Evolutionary conservation across 2,113 vertebrate genomes (phyloP).

Genomic region (Marmota monax): DNA sequence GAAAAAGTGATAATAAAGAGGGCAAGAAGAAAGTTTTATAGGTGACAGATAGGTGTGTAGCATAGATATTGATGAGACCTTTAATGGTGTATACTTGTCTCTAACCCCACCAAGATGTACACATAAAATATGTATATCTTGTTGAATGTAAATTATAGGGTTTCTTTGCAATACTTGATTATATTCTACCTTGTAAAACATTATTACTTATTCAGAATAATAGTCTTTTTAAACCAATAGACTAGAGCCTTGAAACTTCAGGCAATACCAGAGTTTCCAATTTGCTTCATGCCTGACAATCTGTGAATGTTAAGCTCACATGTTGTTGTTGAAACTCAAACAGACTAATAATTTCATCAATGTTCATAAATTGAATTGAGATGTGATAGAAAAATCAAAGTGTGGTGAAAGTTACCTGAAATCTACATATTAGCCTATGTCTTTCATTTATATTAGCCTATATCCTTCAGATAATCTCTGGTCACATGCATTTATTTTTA

Average conservation of each 20-base stretch:
- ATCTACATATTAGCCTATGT: neutral
- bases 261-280: neutral
- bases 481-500: conserved; percentile 11
- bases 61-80: neutral
- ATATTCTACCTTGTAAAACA: conserved; percentile 7
- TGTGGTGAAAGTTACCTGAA: neutral
- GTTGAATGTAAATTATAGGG: neutral
- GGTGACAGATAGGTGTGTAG: neutral
- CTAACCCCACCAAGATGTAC: neutral
- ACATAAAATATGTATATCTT: neutral
- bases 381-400: neutral
- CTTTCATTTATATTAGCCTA: no score
- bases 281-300: neutral
- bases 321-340: neutral
- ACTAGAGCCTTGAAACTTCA: conserved; percentile 5
- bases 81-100: neutral
- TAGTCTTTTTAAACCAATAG: neutral
- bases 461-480: neutral
- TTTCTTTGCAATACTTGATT: neutral
- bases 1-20: neutral
- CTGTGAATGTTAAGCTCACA: neutral
- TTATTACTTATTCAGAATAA: conserved; percentile 20
- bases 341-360: neutral
- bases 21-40: neutral
- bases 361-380: neutral